Evolutionary conservation across 2,888 invertebrate species (phyloP).

Genomic region (Carterocephalus palaemon): DNA sequence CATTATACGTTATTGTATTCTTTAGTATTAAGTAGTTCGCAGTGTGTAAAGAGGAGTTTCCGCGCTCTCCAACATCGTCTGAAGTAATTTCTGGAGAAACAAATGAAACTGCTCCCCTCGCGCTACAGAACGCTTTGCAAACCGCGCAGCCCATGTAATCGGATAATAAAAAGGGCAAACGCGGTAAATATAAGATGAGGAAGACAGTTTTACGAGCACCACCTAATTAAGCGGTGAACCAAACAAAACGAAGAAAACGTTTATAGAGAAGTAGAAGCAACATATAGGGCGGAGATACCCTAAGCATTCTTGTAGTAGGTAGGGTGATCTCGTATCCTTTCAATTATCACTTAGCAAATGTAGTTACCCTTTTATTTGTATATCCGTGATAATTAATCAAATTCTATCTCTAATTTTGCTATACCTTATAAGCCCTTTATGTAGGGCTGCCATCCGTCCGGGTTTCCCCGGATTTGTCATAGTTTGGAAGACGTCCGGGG

Average conservation of each 20-base stretch:
- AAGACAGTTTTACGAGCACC: conserved; percentile 79
- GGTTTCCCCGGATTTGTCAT: no score
- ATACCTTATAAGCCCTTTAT: no score
- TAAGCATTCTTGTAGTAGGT: conserved; percentile 11
- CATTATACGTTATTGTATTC: conserved; percentile 58
- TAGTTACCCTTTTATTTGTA: no score
- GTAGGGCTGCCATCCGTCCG: no score
- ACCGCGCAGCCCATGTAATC: conserved; percentile 77
- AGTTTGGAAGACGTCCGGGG: no score
- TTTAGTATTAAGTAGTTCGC: conserved; percentile 43
- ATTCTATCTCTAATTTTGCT: no score
- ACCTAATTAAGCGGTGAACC: conserved; percentile 79
- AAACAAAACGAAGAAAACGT: conserved; percentile 71
- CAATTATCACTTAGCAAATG: no score
- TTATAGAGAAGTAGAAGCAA: conserved; percentile 50
- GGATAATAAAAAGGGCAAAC: conserved; percentile 80
- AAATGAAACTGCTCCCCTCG: conserved; percentile 78
- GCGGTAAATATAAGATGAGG: conserved; percentile 80
- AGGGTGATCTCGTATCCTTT: no score
- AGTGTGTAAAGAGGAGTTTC: conserved; percentile 39
- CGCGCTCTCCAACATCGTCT: conserved; percentile 53
- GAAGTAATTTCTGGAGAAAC: conserved; percentile 76
- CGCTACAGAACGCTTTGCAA: conserved; percentile 70
- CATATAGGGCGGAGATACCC: conserved; percentile 37
- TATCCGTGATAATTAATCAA: no score